Evolutionary conservation across 2,797 vertebrate genomes (phyloP).

Genomic region (Pteropus rufus): DNA sequence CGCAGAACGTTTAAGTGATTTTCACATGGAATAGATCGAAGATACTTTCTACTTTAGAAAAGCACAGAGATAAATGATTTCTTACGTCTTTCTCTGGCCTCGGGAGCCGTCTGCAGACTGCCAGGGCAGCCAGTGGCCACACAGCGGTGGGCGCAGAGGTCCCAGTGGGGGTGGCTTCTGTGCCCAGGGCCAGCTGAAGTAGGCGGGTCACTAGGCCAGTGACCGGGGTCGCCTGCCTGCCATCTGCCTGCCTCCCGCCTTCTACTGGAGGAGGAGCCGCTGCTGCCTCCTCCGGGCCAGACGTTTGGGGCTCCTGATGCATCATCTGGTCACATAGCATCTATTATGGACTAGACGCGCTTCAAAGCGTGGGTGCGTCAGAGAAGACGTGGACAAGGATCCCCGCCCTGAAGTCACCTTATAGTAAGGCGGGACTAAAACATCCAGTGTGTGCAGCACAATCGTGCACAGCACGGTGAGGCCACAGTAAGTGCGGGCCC

Average conservation of each 20-base stretch:
- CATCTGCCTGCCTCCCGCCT: background rate
- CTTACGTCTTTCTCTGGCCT: background rate
- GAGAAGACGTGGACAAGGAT: background rate
- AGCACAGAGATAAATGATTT: no score
- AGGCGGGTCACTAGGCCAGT: rapidly evolving
- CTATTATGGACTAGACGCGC: background rate
- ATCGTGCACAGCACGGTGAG: rapidly evolving
- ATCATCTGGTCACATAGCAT: rapidly evolving
- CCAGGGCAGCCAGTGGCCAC: background rate
- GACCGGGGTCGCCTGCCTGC: background rate
- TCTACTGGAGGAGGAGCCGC: no score
- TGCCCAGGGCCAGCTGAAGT: rapidly evolving
- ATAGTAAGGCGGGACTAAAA: background rate
- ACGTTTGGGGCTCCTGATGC: background rate
- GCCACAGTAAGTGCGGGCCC: rapidly evolving
- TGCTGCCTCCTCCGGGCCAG: no score
- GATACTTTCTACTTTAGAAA: background rate
- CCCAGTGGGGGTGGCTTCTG: rapidly evolving
- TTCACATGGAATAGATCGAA: background rate
- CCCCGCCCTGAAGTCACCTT: rapidly evolving
- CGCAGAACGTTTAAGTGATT: background rate
- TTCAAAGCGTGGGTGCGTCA: background rate
- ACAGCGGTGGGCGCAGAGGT: no score
- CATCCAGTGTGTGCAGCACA: background rate
- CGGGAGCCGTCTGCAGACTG: background rate